phyloP scores from a whole-genome alignment of 2,797 vertebrate genomes.

The Melanotaenia parkinsoni region DNA sequence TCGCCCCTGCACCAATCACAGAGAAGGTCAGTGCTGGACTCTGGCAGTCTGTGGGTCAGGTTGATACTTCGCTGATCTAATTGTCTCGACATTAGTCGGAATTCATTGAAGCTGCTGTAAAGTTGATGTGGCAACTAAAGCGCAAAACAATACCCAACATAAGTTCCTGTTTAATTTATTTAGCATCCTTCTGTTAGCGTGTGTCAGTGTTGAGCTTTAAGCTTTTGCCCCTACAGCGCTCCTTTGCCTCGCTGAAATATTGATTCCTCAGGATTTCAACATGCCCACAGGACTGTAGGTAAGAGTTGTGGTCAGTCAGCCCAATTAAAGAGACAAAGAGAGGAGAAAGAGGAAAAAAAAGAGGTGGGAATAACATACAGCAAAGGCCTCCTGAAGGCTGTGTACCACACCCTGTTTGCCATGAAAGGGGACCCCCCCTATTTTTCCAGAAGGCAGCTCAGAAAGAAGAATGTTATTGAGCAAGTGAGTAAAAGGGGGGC shows the following conservation, averaged over 20 bases:
- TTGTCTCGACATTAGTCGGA: slow-evolving; percentile 60
- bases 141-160: not conserved
- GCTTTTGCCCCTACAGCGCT: slow-evolving; percentile 16
- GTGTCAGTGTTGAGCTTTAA: slow-evolving; percentile 12
- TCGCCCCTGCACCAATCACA: slow-evolving; percentile 61
- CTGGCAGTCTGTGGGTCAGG: slow-evolving; percentile 35
- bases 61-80: slow-evolving; percentile 47
- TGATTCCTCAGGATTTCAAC: slow-evolving; percentile 63
- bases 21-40: slow-evolving; percentile 69
- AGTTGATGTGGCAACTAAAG: slow-evolving; percentile 20
- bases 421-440: slow-evolving; percentile 75
- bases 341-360: slow-evolving; percentile 17
- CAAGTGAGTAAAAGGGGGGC: slow-evolving; percentile 22
- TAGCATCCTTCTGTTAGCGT: not conserved
- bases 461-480: slow-evolving; percentile 74
- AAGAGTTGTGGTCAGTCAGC: slow-evolving; percentile 62
- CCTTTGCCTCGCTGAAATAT: slow-evolving; percentile 51
- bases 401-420: slow-evolving; percentile 70
- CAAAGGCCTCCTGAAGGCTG: slow-evolving; percentile 58
- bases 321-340: slow-evolving; percentile 74
- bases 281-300: slow-evolving; percentile 51
- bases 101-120: slow-evolving; percentile 39
- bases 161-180: slow-evolving; percentile 25
- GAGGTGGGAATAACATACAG: slow-evolving; percentile 54
- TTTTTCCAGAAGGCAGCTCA: slow-evolving; percentile 69